phyloP scores from a whole-genome alignment of 2,888 invertebrate species.

The Priocnemis perturbator region DNA sequence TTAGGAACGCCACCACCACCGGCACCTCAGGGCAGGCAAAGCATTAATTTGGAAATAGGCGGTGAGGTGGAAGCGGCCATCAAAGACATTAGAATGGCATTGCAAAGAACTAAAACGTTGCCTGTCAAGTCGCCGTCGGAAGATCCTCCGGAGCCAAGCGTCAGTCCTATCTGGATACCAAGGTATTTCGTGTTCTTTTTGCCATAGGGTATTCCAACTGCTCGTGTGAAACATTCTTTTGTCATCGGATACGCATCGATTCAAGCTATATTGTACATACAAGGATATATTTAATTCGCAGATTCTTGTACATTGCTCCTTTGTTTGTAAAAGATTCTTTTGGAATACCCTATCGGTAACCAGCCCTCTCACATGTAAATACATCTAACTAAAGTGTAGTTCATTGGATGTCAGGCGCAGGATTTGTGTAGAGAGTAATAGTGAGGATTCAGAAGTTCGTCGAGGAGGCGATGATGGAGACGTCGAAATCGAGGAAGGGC shows the following conservation, averaged over 20 bases:
- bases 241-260: background rate
- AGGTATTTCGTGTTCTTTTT: conserved; percentile 74
- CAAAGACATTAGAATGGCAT: conserved; percentile 88
- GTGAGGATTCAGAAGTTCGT: conserved; percentile 71
- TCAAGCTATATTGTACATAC: too few relatives aligned
- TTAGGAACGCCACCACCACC: conserved; percentile 75
- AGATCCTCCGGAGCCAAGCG: conserved; percentile 76
- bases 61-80: conserved; percentile 81
- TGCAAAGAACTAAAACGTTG: conserved; percentile 84
- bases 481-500: conserved; percentile 69
- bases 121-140: conserved; percentile 77
- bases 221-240: background rate
- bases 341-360: conserved; percentile 35
- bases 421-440: conserved; percentile 71
- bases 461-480: conserved; percentile 70
- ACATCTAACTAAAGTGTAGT: conserved; percentile 74
- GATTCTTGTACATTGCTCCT: background rate
- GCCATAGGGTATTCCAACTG: conserved; percentile 35
- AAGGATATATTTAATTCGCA: too few relatives aligned
- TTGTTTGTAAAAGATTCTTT: conserved; percentile 1
- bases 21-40: conserved; percentile 71
- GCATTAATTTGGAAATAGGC: conserved; percentile 65
- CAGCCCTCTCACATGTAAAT: conserved; percentile 53
- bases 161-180: conserved; percentile 84
- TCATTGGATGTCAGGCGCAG: conserved; percentile 73